These are phyloP conservation scores for Aurelia coerulea DNA, from an alignment of 30 jellyfish, hydroid and myxozoan species.

Conservation along the genomic window DNA sequence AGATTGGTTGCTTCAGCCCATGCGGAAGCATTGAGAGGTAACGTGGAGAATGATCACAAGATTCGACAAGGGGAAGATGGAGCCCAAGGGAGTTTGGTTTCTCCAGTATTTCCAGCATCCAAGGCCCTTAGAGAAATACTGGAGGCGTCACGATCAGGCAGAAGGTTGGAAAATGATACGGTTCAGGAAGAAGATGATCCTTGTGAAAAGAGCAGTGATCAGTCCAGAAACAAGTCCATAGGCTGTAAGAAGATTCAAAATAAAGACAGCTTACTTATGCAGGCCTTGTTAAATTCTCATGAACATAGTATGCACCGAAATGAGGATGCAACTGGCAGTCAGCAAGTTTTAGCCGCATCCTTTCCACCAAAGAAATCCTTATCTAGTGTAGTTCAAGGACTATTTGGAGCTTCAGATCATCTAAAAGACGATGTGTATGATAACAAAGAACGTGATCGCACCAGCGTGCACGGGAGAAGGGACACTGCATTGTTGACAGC, in stretches of 20 bases:
- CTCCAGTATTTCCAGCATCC: too few species aligned
- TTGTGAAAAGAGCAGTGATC: neutral
- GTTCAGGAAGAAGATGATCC: neutral
- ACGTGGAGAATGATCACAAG: neutral
- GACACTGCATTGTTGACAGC: neutral
- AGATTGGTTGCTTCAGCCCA: slow-evolving; percentile 52
- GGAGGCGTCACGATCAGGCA: too few species aligned
- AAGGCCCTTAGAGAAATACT: too few species aligned
- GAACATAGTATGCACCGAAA: neutral
- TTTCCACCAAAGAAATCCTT: neutral
- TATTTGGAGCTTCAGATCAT: neutral
- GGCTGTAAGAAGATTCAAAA: neutral
- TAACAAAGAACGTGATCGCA: too few species aligned
- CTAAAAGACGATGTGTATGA: neutral
- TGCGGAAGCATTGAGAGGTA: slow-evolving; percentile 20
- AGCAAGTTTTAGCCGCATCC: neutral
- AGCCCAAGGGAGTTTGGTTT: neutral
- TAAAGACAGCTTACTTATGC: slow-evolving; percentile 8
- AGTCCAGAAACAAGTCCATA: neutral
- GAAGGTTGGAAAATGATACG: too few species aligned
- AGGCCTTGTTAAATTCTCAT: neutral
- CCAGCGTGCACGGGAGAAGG: too few species aligned
- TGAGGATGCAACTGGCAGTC: neutral
- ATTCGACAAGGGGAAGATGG: neutral
- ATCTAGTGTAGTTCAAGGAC: neutral